A percentile compares a stretch with the other conserved stretches of the same genome.
phyloP scores from a whole-genome alignment of 2,797 vertebrate genomes.

The Epinephelus malabaricus region DNA sequence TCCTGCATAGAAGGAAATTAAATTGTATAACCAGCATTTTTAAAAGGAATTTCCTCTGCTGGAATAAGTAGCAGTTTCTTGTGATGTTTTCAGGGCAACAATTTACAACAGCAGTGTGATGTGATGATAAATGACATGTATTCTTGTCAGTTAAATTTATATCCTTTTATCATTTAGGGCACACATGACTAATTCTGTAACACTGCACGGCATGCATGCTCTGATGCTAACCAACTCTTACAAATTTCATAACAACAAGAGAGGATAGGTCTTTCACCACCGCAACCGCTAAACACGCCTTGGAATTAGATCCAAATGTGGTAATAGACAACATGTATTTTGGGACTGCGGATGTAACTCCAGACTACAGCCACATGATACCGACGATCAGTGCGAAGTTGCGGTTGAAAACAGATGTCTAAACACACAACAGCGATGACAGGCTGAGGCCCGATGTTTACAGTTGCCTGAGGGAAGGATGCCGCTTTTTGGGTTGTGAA shows the following conservation, averaged over 20 bases:
- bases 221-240: slow-evolving; percentile 69
- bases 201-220: slow-evolving; percentile 49
- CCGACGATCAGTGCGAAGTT: slow-evolving; percentile 76
- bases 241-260: slow-evolving; percentile 77
- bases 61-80: neutral
- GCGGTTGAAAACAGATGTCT: slow-evolving; percentile 82
- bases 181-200: slow-evolving; percentile 54
- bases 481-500: slow-evolving; percentile 43
- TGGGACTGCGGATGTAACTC: slow-evolving; percentile 71
- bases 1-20: neutral
- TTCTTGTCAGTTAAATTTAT: slow-evolving; percentile 25
- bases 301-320: slow-evolving; percentile 82
- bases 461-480: slow-evolving; percentile 62
- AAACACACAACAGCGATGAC: slow-evolving; percentile 79
- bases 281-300: slow-evolving; percentile 76
- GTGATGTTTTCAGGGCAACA: slow-evolving; percentile 1
- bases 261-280: slow-evolving; percentile 78
- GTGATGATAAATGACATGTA: slow-evolving; percentile 9
- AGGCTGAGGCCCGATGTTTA: slow-evolving; percentile 74
- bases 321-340: slow-evolving; percentile 76
- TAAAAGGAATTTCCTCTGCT: neutral
- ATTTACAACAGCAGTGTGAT: slow-evolving; percentile 28
- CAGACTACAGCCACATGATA: slow-evolving; percentile 77
- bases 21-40: neutral
- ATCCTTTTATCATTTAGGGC: slow-evolving; percentile 41